Base-by-base conservation (phyloP, 2,888 invertebrate genomes). In the Vanessa cardui region DNA sequence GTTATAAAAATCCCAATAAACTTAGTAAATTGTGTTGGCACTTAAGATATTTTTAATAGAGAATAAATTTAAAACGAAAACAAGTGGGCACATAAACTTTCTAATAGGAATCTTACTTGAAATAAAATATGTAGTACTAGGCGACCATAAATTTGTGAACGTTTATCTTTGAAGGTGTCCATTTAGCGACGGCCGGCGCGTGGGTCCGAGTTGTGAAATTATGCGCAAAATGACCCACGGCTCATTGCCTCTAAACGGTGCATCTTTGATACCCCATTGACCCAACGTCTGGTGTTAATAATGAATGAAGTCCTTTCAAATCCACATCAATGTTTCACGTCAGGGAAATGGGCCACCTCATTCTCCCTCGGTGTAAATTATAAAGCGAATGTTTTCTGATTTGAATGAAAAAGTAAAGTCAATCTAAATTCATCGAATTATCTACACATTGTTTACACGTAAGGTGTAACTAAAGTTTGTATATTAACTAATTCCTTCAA, bases 211-310 rank as follows among this genome's bases (percentile, higher is more conserved):
- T 77, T 80, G 84, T 83, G 80, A 85, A 89, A 90, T 91, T 89
- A 89, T 84, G 86, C 89, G 90, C 82, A 77, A 89, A 87, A 90
- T 87, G 79, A 81, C 85, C 85, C 81, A 86, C 86, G 90, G 85
- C 84, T 89, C 90, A 87, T 90, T 91, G 87, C 82, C 82, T 82
- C 78, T 87, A 85, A 87, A 85, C 83, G 85, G 77, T 82, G 83
- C 86, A 83, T 85, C 86, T 83, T 82, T 81, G 82, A 82, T 84
- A 83, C 83, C 81, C 82, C 82, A 83, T 85, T 86, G 86, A 87
- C 86, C 84, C 63, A 56, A 54, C 69, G 86, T 83, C 83, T 78
- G 80, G 78, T 84, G 86, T 87, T 84, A 88, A 85, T 86, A 86
- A 83, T 82, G 77, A 82, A 85, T 84, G 81, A 81, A 80, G 79